These are phyloP conservation scores for Onychostruthus taczanowskii DNA, from an alignment of 2,113 vertebrate genomes.

Conservation along the genomic window DNA sequence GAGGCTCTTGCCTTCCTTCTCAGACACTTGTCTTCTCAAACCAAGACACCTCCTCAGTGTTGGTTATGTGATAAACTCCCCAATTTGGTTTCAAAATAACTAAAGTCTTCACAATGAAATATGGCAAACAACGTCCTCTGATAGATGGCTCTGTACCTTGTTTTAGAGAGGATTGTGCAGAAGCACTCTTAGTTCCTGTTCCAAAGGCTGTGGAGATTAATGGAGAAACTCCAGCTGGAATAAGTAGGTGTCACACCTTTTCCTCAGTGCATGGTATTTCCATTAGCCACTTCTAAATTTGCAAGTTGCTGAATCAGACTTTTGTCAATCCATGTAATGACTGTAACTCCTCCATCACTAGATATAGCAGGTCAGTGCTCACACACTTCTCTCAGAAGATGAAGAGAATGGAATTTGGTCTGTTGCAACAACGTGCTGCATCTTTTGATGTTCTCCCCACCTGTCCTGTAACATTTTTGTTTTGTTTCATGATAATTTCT, in stretches of 20 bases:
- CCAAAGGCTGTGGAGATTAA: background rate
- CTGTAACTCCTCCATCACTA: background rate
- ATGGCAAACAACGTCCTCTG: background rate
- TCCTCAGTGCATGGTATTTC: background rate
- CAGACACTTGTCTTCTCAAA: background rate
- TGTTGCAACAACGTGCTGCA: background rate
- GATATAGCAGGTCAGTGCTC: background rate
- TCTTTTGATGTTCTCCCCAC: background rate
- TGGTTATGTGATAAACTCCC: background rate
- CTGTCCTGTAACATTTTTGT: background rate
- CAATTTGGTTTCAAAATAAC: background rate
- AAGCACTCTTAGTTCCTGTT: background rate
- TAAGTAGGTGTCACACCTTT: background rate
- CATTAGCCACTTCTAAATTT: background rate
- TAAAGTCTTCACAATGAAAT: background rate
- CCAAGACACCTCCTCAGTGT: background rate
- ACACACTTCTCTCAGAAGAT: background rate
- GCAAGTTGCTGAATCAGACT: background rate
- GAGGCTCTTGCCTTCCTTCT: background rate
- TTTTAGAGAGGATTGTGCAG: background rate
- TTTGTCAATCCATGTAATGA: background rate
- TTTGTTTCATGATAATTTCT: background rate
- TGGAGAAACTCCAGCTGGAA: background rate
- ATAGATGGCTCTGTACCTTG: background rate
- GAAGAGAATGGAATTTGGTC: background rate